These are phyloP conservation scores for Leptinotarsa peninsularis DNA, from an alignment of 2,888 invertebrate genomes.

Conservation along the genomic window DNA sequence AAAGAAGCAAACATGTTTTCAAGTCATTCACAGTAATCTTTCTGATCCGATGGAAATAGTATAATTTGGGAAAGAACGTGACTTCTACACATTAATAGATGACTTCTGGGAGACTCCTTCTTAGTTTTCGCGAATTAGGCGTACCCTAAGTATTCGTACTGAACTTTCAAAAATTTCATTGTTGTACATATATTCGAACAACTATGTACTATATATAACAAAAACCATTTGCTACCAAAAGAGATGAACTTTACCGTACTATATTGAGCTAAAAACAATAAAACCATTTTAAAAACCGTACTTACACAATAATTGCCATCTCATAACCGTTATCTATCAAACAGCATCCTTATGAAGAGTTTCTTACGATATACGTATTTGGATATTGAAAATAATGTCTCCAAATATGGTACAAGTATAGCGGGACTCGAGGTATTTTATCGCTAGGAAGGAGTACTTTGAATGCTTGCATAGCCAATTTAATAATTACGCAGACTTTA, in stretches of 20 bases:
- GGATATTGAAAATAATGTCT: slow-evolving; percentile 5
- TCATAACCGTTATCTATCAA: slow-evolving; percentile 17
- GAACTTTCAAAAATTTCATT: too few species aligned
- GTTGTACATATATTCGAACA: too few species aligned
- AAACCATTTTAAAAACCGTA: neutral
- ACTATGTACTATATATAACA: too few species aligned
- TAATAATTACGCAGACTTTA: slow-evolving; percentile 13
- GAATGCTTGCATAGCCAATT: slow-evolving; percentile 11
- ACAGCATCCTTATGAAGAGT: slow-evolving; percentile 4
- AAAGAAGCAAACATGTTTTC: too few species aligned
- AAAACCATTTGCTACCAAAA: too few species aligned
- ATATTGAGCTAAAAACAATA: neutral
- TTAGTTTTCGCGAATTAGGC: too few species aligned
- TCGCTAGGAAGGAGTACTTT: slow-evolving; percentile 13
- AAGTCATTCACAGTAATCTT: too few species aligned
- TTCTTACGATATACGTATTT: slow-evolving; percentile 12
- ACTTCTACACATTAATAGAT: too few species aligned
- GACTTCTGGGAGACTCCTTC: too few species aligned
- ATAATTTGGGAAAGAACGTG: too few species aligned
- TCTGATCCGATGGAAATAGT: too few species aligned
- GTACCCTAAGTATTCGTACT: too few species aligned
- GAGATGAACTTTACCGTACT: neutral
- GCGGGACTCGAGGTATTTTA: slow-evolving; percentile 16
- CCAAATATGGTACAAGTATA: slow-evolving; percentile 10
- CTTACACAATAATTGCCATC: slow-evolving; percentile 6